Base-by-base conservation (phyloP, 2,113 vertebrate species). In the Nothoprocta perdicaria region DNA sequence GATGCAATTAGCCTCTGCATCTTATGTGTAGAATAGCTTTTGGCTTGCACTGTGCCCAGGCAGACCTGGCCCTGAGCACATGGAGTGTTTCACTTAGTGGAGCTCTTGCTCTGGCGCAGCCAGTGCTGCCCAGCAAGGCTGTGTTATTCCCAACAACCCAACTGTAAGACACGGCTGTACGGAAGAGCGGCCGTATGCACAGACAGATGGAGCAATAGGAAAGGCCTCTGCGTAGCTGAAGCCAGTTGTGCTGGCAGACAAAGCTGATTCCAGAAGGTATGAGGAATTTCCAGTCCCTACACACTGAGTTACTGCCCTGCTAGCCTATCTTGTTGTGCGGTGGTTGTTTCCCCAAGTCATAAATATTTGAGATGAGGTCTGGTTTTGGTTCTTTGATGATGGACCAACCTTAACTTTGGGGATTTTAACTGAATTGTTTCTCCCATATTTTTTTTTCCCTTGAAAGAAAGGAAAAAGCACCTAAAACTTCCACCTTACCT, bases 101-200 rank as follows among this genome's bases (percentile, higher is more conserved):
- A 58, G 66, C 60, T 11, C 38, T 63, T 53, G 72, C 9, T 18
- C 15, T 38, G 0, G 0, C 31, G 43, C 48, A 60, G 60, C 14
- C 4, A 27, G 33, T 6, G 2, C 55, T 41, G 10, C 33, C 62
- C 61, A 66, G 78, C 10, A 41, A 63, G 57, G 27, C 10, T 14
- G 19, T 73, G 43, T 23, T 43, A 17, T 74, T 84, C 43, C 12
- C n/a, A 62, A 18, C 50, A 63, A 38, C 45, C 40, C 35, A 38
- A 38, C 40, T 0, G 0, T 68, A 24, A 90, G 63, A 1, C 29
- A 17, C 50, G 73, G 9, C 17, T 7, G 12, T 52, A 17, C 82
- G 19, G 45, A 65, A 29, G 38, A 84, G 52, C 35, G 68, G 19
- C 53, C 45, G 13, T 9, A n/a, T 3, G 18, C 74, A 69, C 24